Percentiles rank a stretch among this genome's conserved stretches.
phyloP scores from a whole-genome alignment of 2,113 vertebrate species.

The Epinephelus moara region DNA sequence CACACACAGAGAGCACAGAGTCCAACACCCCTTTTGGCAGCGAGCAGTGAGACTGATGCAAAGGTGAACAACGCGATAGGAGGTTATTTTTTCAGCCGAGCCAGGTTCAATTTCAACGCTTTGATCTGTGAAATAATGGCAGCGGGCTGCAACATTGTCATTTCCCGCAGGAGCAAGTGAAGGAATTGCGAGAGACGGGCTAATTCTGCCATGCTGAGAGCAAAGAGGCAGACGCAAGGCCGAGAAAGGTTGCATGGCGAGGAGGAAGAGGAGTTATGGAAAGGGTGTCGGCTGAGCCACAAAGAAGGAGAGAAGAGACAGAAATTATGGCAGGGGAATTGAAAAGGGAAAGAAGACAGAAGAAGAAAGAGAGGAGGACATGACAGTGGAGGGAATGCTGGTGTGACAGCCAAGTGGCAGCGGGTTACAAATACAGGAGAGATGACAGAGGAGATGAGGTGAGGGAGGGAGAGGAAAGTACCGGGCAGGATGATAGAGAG shows the following conservation, averaged over 20 bases:
- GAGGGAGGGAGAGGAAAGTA: not conserved
- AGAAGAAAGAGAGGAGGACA: not conserved
- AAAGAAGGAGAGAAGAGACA: not conserved
- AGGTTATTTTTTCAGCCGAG: constrained; percentile 52
- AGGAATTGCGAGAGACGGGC: constrained; percentile 55
- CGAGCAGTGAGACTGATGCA: constrained; percentile 47
- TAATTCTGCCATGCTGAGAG: constrained; percentile 63
- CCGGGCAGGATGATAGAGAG: constrained; percentile 24
- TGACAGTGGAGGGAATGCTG: not conserved
- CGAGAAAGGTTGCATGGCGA: not conserved
- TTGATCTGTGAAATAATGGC: constrained; percentile 78
- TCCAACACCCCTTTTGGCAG: constrained; percentile 38
- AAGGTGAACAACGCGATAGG: constrained; percentile 53
- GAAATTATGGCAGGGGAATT: not conserved
- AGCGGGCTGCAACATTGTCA: constrained; percentile 72
- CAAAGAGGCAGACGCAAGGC: constrained; percentile 39
- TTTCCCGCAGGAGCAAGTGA: constrained; percentile 68
- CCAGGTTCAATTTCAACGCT: constrained; percentile 70
- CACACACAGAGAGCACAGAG: not conserved
- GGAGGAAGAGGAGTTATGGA: not conserved
- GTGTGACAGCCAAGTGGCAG: constrained; percentile 19
- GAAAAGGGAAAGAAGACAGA: not conserved
- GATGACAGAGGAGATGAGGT: constrained; percentile 37
- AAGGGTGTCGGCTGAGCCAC: not conserved
- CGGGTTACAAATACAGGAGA: constrained; percentile 26